Conservation (phyloP, 2,113 vertebrate species). For the Amia ocellicauda region DNA sequence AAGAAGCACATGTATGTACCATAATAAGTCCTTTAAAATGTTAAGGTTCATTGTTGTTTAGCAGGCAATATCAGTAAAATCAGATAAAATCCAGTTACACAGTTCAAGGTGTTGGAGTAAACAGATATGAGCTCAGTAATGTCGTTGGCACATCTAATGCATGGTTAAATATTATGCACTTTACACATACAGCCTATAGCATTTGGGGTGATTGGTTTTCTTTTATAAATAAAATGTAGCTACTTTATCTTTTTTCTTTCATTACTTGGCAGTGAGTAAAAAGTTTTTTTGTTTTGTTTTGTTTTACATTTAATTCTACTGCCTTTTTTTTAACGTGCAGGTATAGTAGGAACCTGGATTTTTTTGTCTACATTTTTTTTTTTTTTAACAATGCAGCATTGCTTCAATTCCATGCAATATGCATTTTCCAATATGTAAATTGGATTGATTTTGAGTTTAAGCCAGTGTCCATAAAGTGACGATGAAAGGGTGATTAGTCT, state of each 20-base stretch:
- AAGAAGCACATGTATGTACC: constrained; percentile 19
- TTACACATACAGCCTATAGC: constrained; percentile 76
- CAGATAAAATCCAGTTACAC: constrained; percentile 62
- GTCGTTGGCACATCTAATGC: constrained; percentile 84
- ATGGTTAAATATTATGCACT: constrained; percentile 73
- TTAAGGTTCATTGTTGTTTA: constrained; percentile 56
- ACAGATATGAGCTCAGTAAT: constrained; percentile 44
- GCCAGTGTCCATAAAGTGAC: constrained; percentile 67
- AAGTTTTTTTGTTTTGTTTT: constrained; percentile 28
- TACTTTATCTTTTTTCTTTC: constrained; percentile 60
- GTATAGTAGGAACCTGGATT: constrained; percentile 67
- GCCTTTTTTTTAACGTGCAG: constrained; percentile 73
- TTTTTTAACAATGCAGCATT: constrained; percentile 56
- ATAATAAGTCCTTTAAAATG: constrained; percentile 58
- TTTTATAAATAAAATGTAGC: constrained; percentile 80
- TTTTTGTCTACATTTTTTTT: constrained; percentile 43
- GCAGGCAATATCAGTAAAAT: constrained; percentile 63
- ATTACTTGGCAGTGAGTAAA: constrained; percentile 57
- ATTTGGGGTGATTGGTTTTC: constrained; percentile 71
- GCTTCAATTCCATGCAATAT: constrained; percentile 86
- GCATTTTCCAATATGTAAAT: constrained; percentile 72
- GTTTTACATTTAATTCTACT: constrained; percentile 43
- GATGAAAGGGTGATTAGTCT: constrained; percentile 35
- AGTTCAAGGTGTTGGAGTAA: constrained; percentile 67
- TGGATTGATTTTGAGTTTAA: constrained; percentile 73